Evolutionary conservation across 2,113 vertebrate species (phyloP), one percentile per base, ranked within the genome.

Genomic region (Oryzias curvinotus): DNA sequence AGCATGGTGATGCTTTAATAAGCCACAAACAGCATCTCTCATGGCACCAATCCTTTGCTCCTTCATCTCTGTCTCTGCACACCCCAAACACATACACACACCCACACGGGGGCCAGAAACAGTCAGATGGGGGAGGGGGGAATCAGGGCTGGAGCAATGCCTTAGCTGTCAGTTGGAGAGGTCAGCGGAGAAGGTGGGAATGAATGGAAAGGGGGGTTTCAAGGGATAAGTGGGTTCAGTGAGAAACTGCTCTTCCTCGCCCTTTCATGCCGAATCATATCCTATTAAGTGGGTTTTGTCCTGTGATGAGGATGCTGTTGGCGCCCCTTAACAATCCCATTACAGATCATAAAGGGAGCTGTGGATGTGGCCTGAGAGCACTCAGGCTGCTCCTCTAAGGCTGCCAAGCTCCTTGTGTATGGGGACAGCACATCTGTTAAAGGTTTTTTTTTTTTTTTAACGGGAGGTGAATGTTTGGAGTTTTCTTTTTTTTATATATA

Each of bases 341-440:
- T 87, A 85, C 51, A 61, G 75, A 83, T 78, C 83, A 86, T 90
- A 88, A 86, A 83, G 83, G 87, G 75, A 84, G 78, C 73, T 48
- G 63, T 62, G 83, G 75, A 87, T 75, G 80, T 74, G 83, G 74
- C 77, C 78, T 48, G 73, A 85, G 84, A 82, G 84, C 85, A 74
- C 79, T 80, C 70, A 19, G 65, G 48, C 50, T 72, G 68, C 75
- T 69, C 59, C 69, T 76, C 50, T 25, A 55, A 62, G 70, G 74
- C 78, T 26, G 67, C 65, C 41, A 12, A 26, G 61, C 56, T 81
- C 42, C 58, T 64, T 71, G 77, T 76, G 62, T 73, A 30, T 6
- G 48, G 70, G 5, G 7, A 57, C 65, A 19, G 41, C 26, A 36
- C 74, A 62, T 78, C 65, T 54, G 57, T 64, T 79, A 77, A 81